Conservation (phyloP, 2,797 vertebrate species). For the Dermochelys coriacea region DNA sequence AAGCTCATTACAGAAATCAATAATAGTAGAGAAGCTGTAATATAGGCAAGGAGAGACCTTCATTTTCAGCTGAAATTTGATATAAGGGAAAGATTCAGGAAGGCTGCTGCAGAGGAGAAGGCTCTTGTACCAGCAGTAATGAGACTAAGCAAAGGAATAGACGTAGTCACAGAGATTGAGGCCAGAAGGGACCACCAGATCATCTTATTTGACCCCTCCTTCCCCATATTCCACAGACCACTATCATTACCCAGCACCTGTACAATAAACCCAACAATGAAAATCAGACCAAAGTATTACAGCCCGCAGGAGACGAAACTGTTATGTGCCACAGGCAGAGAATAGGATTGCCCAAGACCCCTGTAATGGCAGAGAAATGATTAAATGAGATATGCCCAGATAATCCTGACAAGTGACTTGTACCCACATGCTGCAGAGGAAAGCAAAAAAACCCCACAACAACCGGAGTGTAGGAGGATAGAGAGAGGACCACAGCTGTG, state of each 20-base stretch:
- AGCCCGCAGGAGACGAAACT: background rate
- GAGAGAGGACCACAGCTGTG: background rate
- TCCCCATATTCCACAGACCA: background rate
- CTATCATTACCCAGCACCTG: background rate
- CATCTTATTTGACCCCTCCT: background rate
- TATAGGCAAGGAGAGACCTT: background rate
- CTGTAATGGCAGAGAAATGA: background rate
- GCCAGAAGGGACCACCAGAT: background rate
- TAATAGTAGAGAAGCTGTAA: background rate
- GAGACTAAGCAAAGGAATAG: background rate
- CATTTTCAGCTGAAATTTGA: background rate
- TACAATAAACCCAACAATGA: background rate
- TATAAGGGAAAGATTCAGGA: background rate
- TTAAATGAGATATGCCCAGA: background rate
- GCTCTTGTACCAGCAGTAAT: background rate
- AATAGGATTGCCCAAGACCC: background rate
- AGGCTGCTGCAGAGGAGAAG: background rate
- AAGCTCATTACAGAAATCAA: background rate
- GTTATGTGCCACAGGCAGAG: background rate
- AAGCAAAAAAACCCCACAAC: rapidly evolving
- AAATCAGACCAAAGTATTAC: too few relatives aligned
- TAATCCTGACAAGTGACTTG: background rate
- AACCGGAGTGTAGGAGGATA: background rate
- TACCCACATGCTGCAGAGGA: background rate
- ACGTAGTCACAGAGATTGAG: background rate